Conservation (phyloP, 92 coral and sea anemone species). For the Phenganax marumi region DNA sequence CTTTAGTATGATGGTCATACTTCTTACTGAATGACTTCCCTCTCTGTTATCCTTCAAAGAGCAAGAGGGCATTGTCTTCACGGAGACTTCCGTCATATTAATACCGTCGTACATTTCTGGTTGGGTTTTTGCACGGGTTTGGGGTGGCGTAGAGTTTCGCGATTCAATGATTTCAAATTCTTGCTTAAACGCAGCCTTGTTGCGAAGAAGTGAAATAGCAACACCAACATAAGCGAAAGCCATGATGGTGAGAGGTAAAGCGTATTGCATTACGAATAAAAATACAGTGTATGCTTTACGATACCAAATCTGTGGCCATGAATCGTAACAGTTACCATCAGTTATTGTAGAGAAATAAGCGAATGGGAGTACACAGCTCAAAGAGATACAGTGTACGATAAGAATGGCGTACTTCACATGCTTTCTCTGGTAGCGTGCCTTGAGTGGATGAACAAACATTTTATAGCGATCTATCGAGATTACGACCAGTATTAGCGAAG, state of each 20-base stretch:
- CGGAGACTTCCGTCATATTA: background rate
- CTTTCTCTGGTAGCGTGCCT: constrained; percentile 36
- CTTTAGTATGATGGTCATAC: background rate
- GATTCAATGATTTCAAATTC: background rate
- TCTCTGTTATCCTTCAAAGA: background rate
- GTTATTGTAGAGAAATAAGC: constrained; percentile 32
- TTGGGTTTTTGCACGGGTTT: background rate
- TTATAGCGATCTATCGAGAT: constrained; percentile 39
- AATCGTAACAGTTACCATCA: constrained; percentile 38
- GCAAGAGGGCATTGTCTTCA: background rate
- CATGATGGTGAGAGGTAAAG: constrained; percentile 24
- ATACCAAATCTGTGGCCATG: constrained; percentile 34
- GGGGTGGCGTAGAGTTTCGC: background rate
- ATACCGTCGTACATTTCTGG: constrained; percentile 1
- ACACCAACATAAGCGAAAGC: constrained; percentile 30
- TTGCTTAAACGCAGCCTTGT: constrained; percentile 21
- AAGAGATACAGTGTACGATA: constrained; percentile 19
- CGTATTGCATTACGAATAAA: constrained; percentile 33
- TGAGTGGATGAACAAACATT: constrained; percentile 40
- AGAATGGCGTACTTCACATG: constrained; percentile 41
- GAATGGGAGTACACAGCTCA: constrained; percentile 28
- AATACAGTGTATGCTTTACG: constrained; percentile 40
- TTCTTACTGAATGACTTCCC: background rate
- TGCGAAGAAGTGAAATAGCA: constrained; percentile 30
- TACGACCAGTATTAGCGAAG: constrained; percentile 31